These are phyloP conservation scores for Cheilosia scutellata DNA, from an alignment of 2,888 invertebrate genomes.

Conservation along the genomic window DNA sequence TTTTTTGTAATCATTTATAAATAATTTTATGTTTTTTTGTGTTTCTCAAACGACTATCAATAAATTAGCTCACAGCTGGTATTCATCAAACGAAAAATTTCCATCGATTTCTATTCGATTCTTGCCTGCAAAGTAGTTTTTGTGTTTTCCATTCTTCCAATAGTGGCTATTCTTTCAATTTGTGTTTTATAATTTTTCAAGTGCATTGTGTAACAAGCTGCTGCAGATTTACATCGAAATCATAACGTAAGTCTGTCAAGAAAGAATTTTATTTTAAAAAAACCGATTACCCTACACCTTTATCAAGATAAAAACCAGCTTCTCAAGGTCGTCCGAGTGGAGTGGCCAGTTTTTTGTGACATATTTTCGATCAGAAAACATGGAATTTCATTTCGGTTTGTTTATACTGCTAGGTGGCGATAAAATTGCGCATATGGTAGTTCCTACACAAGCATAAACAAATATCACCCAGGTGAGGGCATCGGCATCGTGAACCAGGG, in stretches of 20 bases:
- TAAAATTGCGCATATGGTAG: slow-evolving; percentile 16
- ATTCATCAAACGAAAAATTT: slow-evolving; percentile 4
- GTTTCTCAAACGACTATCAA: slow-evolving; percentile 11
- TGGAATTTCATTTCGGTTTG: slow-evolving; percentile 59
- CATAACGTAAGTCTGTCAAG: slow-evolving; percentile 44
- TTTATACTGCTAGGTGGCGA: slow-evolving; percentile 47
- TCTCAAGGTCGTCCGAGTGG: slow-evolving; percentile 35
- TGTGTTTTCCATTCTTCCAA: slow-evolving; percentile 1
- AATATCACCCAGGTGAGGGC: neutral
- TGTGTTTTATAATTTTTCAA: slow-evolving; percentile 37
- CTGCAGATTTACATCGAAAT: neutral
- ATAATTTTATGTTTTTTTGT: slow-evolving; percentile 41
- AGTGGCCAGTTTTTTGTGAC: neutral
- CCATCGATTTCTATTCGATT: slow-evolving; percentile 35
- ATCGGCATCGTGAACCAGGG: neutral
- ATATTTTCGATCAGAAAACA: slow-evolving; percentile 30
- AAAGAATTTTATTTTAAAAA: neutral
- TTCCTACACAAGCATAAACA: neutral
- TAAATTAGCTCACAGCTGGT: neutral
- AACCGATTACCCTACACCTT: neutral
- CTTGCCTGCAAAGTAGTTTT: neutral
- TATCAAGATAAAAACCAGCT: slow-evolving; percentile 19
- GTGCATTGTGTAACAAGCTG: slow-evolving; percentile 65
- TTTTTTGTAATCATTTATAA: slow-evolving; percentile 42
- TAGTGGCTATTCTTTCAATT: slow-evolving; percentile 27